Evolutionary conservation across 2,797 vertebrate species (phyloP), one percentile per base, ranked within the genome.

Genomic region (Hapalemur alaotrensis): DNA sequence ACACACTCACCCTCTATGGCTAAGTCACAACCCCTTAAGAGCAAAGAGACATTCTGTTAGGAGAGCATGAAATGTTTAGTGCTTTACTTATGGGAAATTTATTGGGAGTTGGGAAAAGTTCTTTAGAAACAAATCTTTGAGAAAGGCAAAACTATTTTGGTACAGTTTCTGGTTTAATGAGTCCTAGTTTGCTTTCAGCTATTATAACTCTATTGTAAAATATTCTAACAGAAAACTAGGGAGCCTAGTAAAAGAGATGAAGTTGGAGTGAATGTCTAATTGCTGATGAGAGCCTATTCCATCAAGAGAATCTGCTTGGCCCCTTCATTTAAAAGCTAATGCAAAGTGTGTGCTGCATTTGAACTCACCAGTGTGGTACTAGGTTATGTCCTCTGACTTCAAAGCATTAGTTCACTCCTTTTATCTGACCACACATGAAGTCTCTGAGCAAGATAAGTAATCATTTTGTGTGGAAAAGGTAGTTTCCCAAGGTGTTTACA

Each of bases 271-370:
- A 95, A 93, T 52, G 78, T 41, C 43, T 96, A 90, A 98, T 90
- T 97, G 72, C 76, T 96, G 32, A 41, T 97, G 95, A 78, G 59
- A 97, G 14, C 30, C 96, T 96, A 84, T 92, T 97, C 86, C 91
- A 98, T 83, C 57, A 87, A 61, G 54, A 96, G 89, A 48, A 32
- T 46, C 85, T 80, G 23, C 59, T 85, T 86, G 38, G 70, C 52
- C 18, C 85, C 75, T 97, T 97, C 82, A 95, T 17, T 95, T 95
- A 96, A 92, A 48, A 32, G 32, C 96, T 96, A 98, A 92, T 52
- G 89, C 86, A 97, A 98, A 98, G 89, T 35, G 91, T 10, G 83
- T 28, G 15, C 94, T 97, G 75, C 72, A 65, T 59, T 96, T 97
- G 89, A 80, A 97, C 50, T 46, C 50, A 50, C 95, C 97, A 97